These are phyloP conservation scores for Xylocampa areola DNA, from an alignment of 2,888 invertebrate genomes.

Conservation along the genomic window DNA sequence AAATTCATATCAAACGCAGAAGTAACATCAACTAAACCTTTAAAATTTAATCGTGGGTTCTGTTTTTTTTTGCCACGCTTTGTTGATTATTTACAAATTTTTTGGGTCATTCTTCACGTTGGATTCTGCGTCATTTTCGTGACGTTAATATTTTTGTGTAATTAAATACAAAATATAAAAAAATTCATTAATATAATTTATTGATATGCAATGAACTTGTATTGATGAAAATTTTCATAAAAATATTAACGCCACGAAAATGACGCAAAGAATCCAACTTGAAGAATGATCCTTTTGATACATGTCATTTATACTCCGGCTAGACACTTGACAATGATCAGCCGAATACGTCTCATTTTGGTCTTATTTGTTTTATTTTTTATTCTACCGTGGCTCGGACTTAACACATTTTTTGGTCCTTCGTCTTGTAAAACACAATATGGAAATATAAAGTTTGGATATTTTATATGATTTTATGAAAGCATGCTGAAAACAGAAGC, in stretches of 20 bases:
- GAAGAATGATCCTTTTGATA: no score
- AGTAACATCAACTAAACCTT: no score
- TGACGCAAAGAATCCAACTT: no score
- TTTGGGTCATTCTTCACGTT: no score
- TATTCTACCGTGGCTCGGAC: constrained; percentile 17
- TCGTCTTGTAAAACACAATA: constrained; percentile 8
- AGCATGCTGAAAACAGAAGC: constrained; percentile 20
- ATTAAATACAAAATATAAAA: no score
- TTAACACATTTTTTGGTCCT: neutral
- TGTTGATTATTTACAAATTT: constrained; percentile 18
- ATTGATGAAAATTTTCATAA: no score
- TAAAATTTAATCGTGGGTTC: neutral
- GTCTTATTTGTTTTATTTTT: constrained; percentile 29
- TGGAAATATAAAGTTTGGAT: constrained; percentile 13
- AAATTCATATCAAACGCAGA: no score
- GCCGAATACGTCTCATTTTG: constrained; percentile 43
- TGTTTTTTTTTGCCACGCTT: constrained; percentile 21
- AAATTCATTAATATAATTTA: no score
- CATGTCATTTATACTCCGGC: constrained; percentile 18
- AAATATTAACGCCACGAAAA: no score
- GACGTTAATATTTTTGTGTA: no score
- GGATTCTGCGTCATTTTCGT: no score
- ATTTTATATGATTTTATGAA: constrained; percentile 6
- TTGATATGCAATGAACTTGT: no score
- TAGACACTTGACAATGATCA: constrained; percentile 19